Base-by-base conservation (phyloP, 1,140 invertebrate species). In the Bombus pyrosoma region DNA sequence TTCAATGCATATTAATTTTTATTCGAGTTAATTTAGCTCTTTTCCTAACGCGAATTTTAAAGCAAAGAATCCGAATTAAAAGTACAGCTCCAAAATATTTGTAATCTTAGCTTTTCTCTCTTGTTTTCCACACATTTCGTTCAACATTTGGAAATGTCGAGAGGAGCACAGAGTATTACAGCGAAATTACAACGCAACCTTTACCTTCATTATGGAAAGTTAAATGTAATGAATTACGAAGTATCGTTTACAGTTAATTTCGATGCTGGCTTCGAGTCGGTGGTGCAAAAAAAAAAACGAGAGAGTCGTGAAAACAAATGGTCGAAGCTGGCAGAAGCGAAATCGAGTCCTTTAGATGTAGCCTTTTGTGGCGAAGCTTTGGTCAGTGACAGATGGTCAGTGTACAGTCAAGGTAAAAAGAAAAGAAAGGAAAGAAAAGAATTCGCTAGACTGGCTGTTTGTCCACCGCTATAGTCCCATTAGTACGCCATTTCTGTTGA, bases 341-440 rank as follows among this genome's bases (percentile, higher is more conserved):
- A 74, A 89, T 85, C 83, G 87, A 81, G 83, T 85, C 74, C 83
- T 81, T 68, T 53, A 73, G 82, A 74, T 73, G 76, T 59, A 74
- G 71, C 59, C 41, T 66, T 84, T 78, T 75, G 79, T 74, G 82
- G 87, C 78, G 83, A 85, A 72, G 62, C 37, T 47, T 32, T 47
- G 73, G 87, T 88, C 87, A 89, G 87, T 89, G 87, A 89, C 87
- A 86, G 87, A 89, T 89, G 87, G 87, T 75, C 47, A 47, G 59
- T 88, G 87, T 81, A 81, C 76, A 71, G n/a, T 37, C 4, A 12
- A 9, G 13, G 15, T 47, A n/a, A 34, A 41, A 41, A 41, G 34
- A 62, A 53, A 53, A 53, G 34, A 34, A 79, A 59, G 32, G n/a
- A 71, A 74, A 28, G 22, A 41, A 72, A 57, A 59, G 73, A 39